A percentile compares a stretch with the other conserved stretches of the same genome.
phyloP scores from a whole-genome alignment of 2,888 invertebrate genomes.

The Itoplectis maculator region DNA sequence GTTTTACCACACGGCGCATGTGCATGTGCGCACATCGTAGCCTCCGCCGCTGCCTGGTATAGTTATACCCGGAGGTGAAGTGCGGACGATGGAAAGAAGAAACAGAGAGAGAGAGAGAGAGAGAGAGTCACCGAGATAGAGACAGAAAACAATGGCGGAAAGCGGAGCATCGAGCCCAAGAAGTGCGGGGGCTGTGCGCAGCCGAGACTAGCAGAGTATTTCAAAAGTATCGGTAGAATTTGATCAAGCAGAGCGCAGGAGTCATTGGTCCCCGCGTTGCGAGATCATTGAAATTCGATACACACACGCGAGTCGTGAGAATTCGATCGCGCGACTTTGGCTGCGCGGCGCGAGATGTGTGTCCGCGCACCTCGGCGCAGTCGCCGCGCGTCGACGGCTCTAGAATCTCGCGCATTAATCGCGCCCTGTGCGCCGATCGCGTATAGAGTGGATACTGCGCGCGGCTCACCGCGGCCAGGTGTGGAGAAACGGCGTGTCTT shows the following conservation, averaged over 20 bases:
- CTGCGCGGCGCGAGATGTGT: slow-evolving; percentile 10
- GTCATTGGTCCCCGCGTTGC: slow-evolving; percentile 25
- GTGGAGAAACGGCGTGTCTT: slow-evolving; percentile 70
- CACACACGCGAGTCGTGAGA: slow-evolving; percentile 60
- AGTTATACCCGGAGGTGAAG: slow-evolving; percentile 8
- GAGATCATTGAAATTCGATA: slow-evolving; percentile 64
- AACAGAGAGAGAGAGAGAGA: too few relatives aligned
- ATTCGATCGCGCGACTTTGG: slow-evolving; percentile 62
- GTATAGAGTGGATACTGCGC: slow-evolving; percentile 45
- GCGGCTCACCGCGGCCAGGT: slow-evolving; percentile 69
- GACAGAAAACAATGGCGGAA: not conserved
- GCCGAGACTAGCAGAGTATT: slow-evolving; percentile 28
- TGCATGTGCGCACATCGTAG: slow-evolving; percentile 75
- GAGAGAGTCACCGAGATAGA: slow-evolving; percentile 12
- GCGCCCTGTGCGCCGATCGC: slow-evolving; percentile 32
- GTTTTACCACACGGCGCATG: slow-evolving; percentile 81
- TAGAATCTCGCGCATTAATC: slow-evolving; percentile 70
- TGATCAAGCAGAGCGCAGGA: slow-evolving; percentile 38
- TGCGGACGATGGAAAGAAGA: not conserved
- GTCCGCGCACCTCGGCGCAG: not conserved
- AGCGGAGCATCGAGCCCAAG: not conserved
- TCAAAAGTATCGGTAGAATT: slow-evolving; percentile 44
- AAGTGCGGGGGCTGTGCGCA: not conserved
- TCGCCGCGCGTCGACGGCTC: slow-evolving; percentile 40
- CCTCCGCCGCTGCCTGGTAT: slow-evolving; percentile 22